These are phyloP conservation scores for Stegastes partitus DNA, from an alignment of 2,113 vertebrate species.

Conservation along the genomic window DNA sequence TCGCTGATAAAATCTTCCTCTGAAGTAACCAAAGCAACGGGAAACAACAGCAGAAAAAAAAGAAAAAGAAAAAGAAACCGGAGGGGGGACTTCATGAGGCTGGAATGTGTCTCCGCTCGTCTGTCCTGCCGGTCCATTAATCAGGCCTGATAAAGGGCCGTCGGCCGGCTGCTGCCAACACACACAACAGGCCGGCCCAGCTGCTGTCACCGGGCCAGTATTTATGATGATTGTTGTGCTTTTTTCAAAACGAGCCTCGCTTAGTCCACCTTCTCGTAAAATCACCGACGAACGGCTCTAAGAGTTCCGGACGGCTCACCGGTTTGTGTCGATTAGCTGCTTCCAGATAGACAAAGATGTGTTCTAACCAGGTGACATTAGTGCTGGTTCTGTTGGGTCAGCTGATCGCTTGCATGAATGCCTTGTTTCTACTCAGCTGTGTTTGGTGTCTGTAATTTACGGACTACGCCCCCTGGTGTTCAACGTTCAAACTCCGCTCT, in stretches of 20 bases:
- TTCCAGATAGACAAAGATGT: neutral
- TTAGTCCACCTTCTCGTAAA: constrained; percentile 21
- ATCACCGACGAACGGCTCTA: constrained; percentile 24
- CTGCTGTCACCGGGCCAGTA: constrained; percentile 41
- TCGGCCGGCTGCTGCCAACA: constrained; percentile 37
- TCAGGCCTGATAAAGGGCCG: constrained; percentile 65
- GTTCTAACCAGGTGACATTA: constrained; percentile 3
- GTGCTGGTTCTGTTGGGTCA: neutral
- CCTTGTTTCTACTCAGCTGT: too few species aligned
- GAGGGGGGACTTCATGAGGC: constrained; percentile 46
- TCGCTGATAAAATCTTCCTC: constrained; percentile 51
- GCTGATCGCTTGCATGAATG: neutral
- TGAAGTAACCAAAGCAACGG: constrained; percentile 60
- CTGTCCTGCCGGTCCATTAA: constrained; percentile 57
- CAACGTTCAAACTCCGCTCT: too few species aligned
- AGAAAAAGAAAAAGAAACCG: constrained; percentile 33
- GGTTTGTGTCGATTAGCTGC: constrained; percentile 1
- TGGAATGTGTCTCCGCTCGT: constrained; percentile 49
- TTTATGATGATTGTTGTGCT: constrained; percentile 37
- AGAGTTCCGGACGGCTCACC: neutral
- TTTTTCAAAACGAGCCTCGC: neutral
- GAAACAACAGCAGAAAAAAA: constrained; percentile 27
- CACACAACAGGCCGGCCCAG: constrained; percentile 33
- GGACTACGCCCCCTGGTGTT: too few species aligned
- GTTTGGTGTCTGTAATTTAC: too few species aligned